These are phyloP conservation scores for Meiosimyza decipiens DNA, from an alignment of 2,888 invertebrate species.

Conservation along the genomic window DNA sequence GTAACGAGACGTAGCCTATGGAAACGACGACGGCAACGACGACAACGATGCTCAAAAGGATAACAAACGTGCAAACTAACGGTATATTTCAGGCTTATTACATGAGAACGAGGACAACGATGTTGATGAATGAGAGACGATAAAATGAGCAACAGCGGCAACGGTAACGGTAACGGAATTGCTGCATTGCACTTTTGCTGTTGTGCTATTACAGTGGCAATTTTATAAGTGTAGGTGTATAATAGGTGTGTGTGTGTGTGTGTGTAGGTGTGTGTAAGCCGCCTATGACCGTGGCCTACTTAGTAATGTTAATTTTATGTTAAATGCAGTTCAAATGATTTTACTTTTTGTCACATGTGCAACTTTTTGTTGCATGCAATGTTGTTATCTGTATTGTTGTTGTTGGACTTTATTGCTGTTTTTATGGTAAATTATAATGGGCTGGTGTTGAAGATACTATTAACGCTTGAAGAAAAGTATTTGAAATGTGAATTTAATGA, in stretches of 20 bases:
- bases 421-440: neutral
- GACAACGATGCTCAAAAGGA: no score
- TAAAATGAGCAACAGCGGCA: conserved; percentile 12
- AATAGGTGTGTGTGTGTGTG: neutral
- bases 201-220: conserved; percentile 2
- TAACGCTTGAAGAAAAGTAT: no score
- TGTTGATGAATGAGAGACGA: conserved; percentile 17
- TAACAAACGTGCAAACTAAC: neutral
- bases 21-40: neutral
- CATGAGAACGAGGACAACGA: neutral
- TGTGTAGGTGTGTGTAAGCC: conserved; percentile 4
- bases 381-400: neutral
- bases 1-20: neutral
- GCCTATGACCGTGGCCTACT: conserved; percentile 40
- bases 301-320: conserved; percentile 32
- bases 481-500: no score
- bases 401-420: neutral
- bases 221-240: conserved; percentile 12
- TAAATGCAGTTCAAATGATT: conserved; percentile 14
- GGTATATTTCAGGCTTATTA: neutral
- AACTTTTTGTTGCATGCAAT: neutral
- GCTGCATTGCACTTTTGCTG: conserved; percentile 21
- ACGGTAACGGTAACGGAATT: neutral
- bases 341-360: neutral
- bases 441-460: no score